Conservation (phyloP, 1,140 invertebrate species). For the Coptotermes formosanus region DNA sequence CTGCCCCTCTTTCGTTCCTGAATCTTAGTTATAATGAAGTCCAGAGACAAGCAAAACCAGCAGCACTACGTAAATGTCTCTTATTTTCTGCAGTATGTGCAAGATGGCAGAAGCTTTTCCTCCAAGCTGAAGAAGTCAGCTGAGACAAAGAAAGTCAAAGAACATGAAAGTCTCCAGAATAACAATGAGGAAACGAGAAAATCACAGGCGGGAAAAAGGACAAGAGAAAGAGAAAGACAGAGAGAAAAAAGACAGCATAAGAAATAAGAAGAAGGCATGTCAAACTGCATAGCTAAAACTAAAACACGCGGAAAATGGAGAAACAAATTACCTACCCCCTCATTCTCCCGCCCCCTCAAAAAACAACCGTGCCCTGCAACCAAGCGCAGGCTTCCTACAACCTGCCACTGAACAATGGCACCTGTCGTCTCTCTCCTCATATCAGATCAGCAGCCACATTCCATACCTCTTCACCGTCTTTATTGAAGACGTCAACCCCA, state of each 20-base stretch:
- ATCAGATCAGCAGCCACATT: background rate
- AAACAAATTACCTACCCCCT: constrained; percentile 12
- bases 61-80: background rate
- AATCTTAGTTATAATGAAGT: too few relatives aligned
- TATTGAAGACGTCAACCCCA: background rate
- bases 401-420: background rate
- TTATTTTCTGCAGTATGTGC: background rate
- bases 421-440: background rate
- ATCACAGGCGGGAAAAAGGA: background rate
- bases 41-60: background rate
- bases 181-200: background rate
- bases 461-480: background rate
- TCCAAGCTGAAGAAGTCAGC: background rate
- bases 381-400: background rate
- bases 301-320: constrained; percentile 15
- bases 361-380: background rate
- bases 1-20: too few relatives aligned
- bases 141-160: background rate
- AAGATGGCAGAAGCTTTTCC: background rate
- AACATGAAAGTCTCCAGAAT: background rate
- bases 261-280: background rate
- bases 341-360: background rate
- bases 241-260: background rate
- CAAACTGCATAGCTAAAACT: background rate
- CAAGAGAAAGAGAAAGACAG: background rate